Base-by-base conservation (phyloP, 2,113 vertebrate genomes). In the Corvus moneduloides region DNA sequence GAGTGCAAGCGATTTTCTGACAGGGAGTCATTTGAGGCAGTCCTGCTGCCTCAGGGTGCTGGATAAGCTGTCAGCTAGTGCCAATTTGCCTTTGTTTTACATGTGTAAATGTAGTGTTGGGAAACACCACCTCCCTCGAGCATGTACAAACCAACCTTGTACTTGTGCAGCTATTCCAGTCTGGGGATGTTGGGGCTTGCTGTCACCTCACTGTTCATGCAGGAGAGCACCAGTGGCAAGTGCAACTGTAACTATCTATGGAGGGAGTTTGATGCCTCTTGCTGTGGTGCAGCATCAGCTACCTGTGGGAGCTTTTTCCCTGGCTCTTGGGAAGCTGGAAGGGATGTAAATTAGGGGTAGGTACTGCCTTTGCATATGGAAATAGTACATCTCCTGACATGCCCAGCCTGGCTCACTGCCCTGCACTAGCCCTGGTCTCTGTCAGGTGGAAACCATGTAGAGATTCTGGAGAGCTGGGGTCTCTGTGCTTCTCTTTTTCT, bases 341-440 rank as follows among this genome's bases (percentile, higher is more conserved):
- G 43, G 62, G 80, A 93, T 96, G 92, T 93, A 96, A 96, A 97
- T 49, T 64, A 95, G 94, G 83, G 73, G 44, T 89, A 87, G 91
- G n/a, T 89, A n/a, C 67, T 86, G 55, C 48, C 56, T 97, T 95
- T 49, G 17, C 48, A 48, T 93, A 89, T 86, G 92, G 88, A 95
- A 95, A 95, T 89, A 18, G 11, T 37, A 49, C 8, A 5, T 89
- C 84, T 95, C 58, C 63, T 93, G 90, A 72, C 89, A 62, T 83
- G 89, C 58, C 84, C 8, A 7, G 4, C 37, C 49, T 96, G 90
- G 86, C 92, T 87, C 15, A 2, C 23, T 2, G 58, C 87, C 80
- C 32, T 58, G 55, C n/a, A 55, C 11, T 46, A 89, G 37, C 39
- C 30, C 13, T 73, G 48, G 48, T 59, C 51, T 63, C 58, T 92